Base-by-base conservation (phyloP, 2,888 invertebrate genomes). In the Dicyrtoma fusca region DNA sequence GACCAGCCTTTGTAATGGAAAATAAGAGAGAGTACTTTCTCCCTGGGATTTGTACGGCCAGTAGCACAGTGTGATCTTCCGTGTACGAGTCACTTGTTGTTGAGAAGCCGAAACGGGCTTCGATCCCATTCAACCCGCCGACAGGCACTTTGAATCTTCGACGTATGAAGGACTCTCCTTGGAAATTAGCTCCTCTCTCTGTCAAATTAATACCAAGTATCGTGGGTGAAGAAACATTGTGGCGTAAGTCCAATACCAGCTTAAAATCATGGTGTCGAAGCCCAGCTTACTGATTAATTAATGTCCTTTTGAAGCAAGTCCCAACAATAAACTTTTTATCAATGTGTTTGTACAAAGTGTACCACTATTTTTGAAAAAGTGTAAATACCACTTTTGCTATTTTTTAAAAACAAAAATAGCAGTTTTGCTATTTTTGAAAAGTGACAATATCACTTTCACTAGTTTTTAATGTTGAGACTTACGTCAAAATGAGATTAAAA, bases 121-220 rank as follows among this genome's bases (percentile, higher is more conserved):
- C 92, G 0, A 95, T 90, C 4, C 89, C 90, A 73, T 88, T 87
- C 8, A 21, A 11, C 92, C 83, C 5, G 89, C 62, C 47, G 19
- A 17, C 6, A 11, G 74, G 51, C 13, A 76, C 73, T n/a, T 55
- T 87, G 82, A 92, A 93, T 81, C 91, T 91, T 62, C 93, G 87
- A 82, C 91, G 91, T 49, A 95, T 83, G 74, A 91, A 90, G 19
- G 94, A 92, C 82, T 93, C 92, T 0, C 94, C 94, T 79, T 91
- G 91, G 80, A 95, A 95, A 81, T 92, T 92, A 0, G 94, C 94
- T 0, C 93, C 95, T 82, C 93, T 93, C 83, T 95, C 94, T 84
- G 76, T 44, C 34, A 78, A 64, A 42, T 17, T 49, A 49, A 49
- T 6, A n/a, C n/a, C n/a, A n/a, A n/a, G n/a, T n/a, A n/a, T n/a